A percentile compares a stretch with the other conserved stretches of the same genome.
Conservation (phyloP, 2,113 vertebrate species). For the Hypocryptadius cinnamomeus region DNA sequence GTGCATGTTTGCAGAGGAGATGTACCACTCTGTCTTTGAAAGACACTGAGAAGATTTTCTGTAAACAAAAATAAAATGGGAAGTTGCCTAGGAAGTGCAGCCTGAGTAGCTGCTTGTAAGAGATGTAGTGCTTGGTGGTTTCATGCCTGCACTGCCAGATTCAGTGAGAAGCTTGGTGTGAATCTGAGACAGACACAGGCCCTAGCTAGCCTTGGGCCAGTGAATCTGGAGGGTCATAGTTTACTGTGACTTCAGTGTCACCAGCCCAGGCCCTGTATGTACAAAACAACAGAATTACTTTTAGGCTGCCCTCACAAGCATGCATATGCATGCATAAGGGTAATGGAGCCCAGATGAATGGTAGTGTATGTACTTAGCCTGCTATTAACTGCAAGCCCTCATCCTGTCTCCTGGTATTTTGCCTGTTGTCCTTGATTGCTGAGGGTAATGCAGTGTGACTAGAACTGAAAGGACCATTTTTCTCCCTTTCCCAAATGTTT, state of each 20-base stretch:
- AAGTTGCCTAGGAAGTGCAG: background rate
- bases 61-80: background rate
- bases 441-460: constrained; percentile 5
- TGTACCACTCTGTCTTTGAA: background rate
- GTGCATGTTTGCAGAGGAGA: background rate
- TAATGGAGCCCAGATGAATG: background rate
- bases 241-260: background rate
- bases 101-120: background rate
- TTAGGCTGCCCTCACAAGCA: background rate
- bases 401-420: constrained; percentile 34
- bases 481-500: background rate
- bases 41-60: background rate
- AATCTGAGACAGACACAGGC: background rate
- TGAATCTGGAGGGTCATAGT: background rate
- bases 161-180: background rate
- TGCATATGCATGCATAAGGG: background rate
- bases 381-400: constrained; percentile 27
- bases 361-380: background rate
- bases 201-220: background rate
- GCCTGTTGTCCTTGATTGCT: background rate
- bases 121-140: background rate
- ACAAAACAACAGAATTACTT: background rate
- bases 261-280: background rate
- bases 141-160: background rate
- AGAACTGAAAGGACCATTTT: background rate